These are phyloP conservation scores for Pyrrhia umbra DNA, from an alignment of 2,888 invertebrate species.

Conservation along the genomic window DNA sequence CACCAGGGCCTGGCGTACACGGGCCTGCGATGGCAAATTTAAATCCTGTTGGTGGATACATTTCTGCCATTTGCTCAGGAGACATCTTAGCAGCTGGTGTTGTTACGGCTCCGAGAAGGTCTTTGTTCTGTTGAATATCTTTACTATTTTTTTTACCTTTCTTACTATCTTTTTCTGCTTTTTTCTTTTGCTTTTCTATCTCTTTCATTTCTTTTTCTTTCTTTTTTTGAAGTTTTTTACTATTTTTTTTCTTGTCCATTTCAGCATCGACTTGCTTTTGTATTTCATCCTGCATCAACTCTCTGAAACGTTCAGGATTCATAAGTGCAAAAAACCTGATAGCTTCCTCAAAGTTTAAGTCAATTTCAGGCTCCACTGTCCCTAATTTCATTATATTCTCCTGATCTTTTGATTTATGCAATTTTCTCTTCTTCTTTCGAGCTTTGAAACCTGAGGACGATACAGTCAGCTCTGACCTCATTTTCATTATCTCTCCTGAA, in stretches of 20 bases:
- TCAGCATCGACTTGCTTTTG: not conserved
- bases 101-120: not conserved
- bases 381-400: too few relatives aligned
- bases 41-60: not conserved
- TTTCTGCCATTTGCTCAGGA: not conserved
- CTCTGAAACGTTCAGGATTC: slow-evolving; percentile 21
- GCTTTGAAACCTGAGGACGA: slow-evolving; percentile 14
- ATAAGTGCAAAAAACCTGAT: slow-evolving; percentile 20
- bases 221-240: not conserved
- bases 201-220: not conserved
- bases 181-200: slow-evolving; percentile 1
- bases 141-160: not conserved
- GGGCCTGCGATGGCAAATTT: slow-evolving; percentile 10
- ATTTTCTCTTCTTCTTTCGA: not conserved
- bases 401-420: not conserved
- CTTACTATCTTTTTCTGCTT: slow-evolving; percentile 11
- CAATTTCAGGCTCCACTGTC: not conserved
- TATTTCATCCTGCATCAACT: slow-evolving; percentile 17
- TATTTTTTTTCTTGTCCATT: not conserved
- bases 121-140: not conserved
- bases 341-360: slow-evolving; percentile 22
- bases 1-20: not conserved
- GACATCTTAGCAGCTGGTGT: not conserved
- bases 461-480: slow-evolving; percentile 11
- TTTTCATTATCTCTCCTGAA: not conserved